These are phyloP conservation scores for Campylomormyrus numenius DNA, from an alignment of 2,113 vertebrate species.

Conservation along the genomic window DNA sequence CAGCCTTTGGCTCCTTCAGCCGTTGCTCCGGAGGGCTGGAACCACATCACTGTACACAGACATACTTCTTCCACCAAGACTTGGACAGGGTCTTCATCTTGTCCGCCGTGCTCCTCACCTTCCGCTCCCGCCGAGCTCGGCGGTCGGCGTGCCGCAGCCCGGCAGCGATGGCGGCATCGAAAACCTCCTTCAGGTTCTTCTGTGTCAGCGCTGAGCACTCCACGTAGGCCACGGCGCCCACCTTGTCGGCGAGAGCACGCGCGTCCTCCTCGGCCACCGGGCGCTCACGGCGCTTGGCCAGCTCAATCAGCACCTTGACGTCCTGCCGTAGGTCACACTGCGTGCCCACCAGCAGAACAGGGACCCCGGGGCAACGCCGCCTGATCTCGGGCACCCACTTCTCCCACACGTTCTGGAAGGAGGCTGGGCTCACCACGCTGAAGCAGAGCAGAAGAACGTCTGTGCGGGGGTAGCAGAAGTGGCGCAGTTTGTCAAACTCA, in stretches of 20 bases:
- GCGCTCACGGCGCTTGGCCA: slow-evolving; percentile 58
- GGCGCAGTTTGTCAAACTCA: slow-evolving; percentile 74
- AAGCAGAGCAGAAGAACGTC: slow-evolving; percentile 74
- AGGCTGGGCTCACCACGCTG: slow-evolving; percentile 73
- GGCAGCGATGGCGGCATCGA: slow-evolving; percentile 68
- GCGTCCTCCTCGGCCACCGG: slow-evolving; percentile 61
- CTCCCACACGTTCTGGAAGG: slow-evolving; percentile 72
- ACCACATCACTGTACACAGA: slow-evolving; percentile 61
- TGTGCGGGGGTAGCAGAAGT: slow-evolving; percentile 70
- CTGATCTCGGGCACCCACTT: slow-evolving; percentile 73
- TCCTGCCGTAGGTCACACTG: slow-evolving; percentile 74
- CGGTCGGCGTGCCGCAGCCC: slow-evolving; percentile 60
- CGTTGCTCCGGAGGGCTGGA: slow-evolving; percentile 1
- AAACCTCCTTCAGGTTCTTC: slow-evolving; percentile 77
- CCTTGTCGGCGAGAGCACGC: slow-evolving; percentile 57
- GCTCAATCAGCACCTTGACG: slow-evolving; percentile 68
- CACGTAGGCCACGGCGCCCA: slow-evolving; percentile 63
- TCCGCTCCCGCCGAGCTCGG: slow-evolving; percentile 54
- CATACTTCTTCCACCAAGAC: slow-evolving; percentile 79
- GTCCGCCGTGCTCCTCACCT: slow-evolving; percentile 64
- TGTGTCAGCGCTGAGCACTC: slow-evolving; percentile 77
- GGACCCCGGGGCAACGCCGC: slow-evolving; percentile 63
- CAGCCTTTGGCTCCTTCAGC: background rate
- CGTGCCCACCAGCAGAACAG: slow-evolving; percentile 68
- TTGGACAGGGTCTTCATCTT: slow-evolving; percentile 75